A percentile compares a stretch with the other conserved stretches of the same genome.
Evolutionary conservation across 2,797 vertebrate species (phyloP).

Genomic region (Luscinia megarhynchos): DNA sequence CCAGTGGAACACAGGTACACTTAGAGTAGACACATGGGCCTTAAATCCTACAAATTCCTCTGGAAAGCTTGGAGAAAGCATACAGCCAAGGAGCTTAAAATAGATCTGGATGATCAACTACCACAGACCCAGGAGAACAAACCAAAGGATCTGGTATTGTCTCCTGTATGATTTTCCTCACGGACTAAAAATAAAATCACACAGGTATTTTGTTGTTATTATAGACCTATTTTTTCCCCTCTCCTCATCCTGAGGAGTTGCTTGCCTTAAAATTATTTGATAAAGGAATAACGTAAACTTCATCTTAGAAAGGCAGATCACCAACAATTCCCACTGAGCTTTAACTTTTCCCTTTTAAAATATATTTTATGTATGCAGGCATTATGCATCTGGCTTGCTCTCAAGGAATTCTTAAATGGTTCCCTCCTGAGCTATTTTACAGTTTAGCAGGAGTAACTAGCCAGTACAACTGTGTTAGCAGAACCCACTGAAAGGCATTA

Average conservation of each 20-base stretch:
- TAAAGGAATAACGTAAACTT: not conserved
- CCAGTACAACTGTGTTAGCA: not conserved
- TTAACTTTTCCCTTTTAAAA: conserved; percentile 36
- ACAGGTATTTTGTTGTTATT: not conserved
- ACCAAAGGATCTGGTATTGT: not conserved
- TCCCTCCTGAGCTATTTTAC: conserved; percentile 33
- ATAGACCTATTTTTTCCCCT: not conserved
- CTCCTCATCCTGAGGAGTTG: not conserved
- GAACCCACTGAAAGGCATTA: conserved; percentile 12
- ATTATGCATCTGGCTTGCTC: conserved; percentile 27
- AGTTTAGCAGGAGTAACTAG: conserved; percentile 36
- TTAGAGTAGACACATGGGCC: not conserved
- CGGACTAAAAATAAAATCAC: not conserved
- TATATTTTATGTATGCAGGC: not conserved
- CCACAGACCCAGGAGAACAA: not conserved
- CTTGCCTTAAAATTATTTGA: conserved; percentile 18
- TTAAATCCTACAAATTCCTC: not conserved
- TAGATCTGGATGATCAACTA: not conserved
- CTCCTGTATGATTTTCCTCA: not conserved
- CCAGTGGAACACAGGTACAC: not conserved
- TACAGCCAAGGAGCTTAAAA: not conserved
- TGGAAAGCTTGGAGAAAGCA: not conserved
- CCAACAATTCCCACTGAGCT: not conserved
- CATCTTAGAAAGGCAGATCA: conserved; percentile 36
- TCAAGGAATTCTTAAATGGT: conserved; percentile 8